Evolutionary conservation across 2,797 vertebrate species (phyloP), one percentile per base, ranked within the genome.

Genomic region (Novumbra hubbsi): DNA sequence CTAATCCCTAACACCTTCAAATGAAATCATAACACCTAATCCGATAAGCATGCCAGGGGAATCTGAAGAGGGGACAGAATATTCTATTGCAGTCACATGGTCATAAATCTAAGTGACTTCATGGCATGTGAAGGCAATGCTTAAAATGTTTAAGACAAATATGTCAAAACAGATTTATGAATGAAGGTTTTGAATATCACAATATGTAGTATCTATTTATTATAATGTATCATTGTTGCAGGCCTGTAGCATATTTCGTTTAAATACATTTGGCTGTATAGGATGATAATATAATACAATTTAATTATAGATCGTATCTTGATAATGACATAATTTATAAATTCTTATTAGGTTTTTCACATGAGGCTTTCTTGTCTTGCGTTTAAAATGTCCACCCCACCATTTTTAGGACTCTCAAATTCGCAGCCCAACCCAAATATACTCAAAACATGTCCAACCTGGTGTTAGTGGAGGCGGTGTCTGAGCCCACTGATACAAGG

Each of bases 371-470:
- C 41, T 11, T 45, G 11, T 45, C 41, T 45, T 45, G 41, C 55
- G 24, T 24, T 60, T 1, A 60, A 60, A 17, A 60, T 60, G 24
- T 4, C 5, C 19, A 5, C 55, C 55, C 21, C 55, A 60, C 55
- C 55, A 60, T 60, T 60, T 60, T 24, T 24, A 60, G 21, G 34
- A n/a, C 48, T 28, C 16, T 30, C 21, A 45, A 41, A 52, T 30
- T 62, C 17, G 7, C 45, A 52, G 60, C 32, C 28, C 27, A 68
- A 48, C 57, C 28, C 28, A 45, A 48, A 34, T 24, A 62, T 32
- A 38, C 62, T 28, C 5, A 17, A 16, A 41, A n/a, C 30, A 76
- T 21, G 28, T 38, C 41, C 65, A 69, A 92, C 92, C 92, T 90
- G 87, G 76, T 30, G 57, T 70, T 60, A 67, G 65, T 38, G 74